Evolutionary conservation across 2,797 vertebrate species (phyloP).

Genomic region (Merluccius polli): DNA sequence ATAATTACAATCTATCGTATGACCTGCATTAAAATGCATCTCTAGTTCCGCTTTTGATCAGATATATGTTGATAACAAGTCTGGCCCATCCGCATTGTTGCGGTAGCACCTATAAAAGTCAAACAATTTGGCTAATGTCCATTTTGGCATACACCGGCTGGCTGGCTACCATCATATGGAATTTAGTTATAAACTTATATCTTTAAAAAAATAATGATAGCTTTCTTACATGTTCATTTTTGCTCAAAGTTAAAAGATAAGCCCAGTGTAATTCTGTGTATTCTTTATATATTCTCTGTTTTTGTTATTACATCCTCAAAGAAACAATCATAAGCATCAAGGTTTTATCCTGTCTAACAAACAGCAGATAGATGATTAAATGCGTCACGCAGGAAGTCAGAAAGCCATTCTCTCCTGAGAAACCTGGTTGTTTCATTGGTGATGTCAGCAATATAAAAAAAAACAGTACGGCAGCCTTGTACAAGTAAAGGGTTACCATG

Average conservation of each 20-base stretch:
- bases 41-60: neutral
- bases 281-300: neutral
- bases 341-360: neutral
- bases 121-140: neutral
- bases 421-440: neutral
- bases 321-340: neutral
- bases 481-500: neutral
- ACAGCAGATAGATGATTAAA: neutral
- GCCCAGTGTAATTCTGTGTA: neutral
- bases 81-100: neutral
- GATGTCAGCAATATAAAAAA: neutral
- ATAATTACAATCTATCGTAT: neutral
- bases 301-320: neutral
- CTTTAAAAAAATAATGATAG: too few species aligned
- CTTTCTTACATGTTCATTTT: too few species aligned
- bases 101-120: neutral
- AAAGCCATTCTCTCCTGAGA: neutral
- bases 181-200: neutral
- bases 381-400: neutral
- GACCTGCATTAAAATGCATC: neutral
- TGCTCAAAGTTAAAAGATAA: neutral
- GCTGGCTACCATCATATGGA: neutral
- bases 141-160: neutral
- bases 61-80: neutral
- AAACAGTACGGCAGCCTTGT: neutral